A percentile compares a stretch with the other conserved stretches of the same genome.
Evolutionary conservation across 2,888 invertebrate genomes (phyloP).

Genomic region (Timema cristinae): DNA sequence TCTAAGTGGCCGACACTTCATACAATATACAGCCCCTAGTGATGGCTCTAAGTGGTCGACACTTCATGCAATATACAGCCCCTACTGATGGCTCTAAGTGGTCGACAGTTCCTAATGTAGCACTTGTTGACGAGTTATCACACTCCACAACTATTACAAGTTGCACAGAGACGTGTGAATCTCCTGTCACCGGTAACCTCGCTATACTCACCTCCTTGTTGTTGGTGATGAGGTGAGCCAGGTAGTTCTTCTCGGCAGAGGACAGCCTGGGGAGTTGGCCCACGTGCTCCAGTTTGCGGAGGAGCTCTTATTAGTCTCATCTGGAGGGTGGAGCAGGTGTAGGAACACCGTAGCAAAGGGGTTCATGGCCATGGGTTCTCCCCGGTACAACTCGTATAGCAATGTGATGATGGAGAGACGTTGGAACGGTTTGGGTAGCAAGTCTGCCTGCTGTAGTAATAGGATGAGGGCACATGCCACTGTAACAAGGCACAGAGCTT

Average conservation of each 20-base stretch:
- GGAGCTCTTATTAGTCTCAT: constrained; percentile 45
- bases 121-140: no score
- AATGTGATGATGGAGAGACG: constrained; percentile 64
- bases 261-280: constrained; percentile 56
- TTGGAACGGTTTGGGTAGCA: constrained; percentile 64
- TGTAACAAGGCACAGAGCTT: constrained; percentile 40
- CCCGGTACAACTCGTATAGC: constrained; percentile 65
- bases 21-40: no score
- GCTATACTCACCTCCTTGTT: constrained; percentile 62
- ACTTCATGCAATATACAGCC: no score
- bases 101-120: no score
- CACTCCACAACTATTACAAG: no score
- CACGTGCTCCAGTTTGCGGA: constrained; percentile 48
- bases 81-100: no score
- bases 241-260: constrained; percentile 64
- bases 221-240: constrained; percentile 63
- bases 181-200: no score
- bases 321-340: constrained; percentile 55
- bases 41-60: no score
- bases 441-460: constrained; percentile 64
- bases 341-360: constrained; percentile 70
- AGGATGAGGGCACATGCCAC: constrained; percentile 59
- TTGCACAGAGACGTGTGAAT: no score
- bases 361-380: constrained; percentile 60
- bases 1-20: no score